Conservation (phyloP, 2,888 invertebrate genomes). For the Metalampra italica region DNA sequence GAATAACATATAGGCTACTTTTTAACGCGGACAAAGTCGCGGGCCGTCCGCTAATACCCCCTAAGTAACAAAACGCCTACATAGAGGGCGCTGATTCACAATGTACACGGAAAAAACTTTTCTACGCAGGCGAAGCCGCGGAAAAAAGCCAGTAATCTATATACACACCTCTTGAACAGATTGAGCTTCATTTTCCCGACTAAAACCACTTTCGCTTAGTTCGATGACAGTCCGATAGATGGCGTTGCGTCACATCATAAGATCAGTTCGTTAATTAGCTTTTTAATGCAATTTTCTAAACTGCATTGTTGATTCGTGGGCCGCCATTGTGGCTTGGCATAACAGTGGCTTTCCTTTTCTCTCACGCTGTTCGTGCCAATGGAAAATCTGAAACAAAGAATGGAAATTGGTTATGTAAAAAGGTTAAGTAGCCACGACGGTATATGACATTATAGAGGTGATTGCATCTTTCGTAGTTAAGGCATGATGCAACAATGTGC, state of each 20-base stretch:
- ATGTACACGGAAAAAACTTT: too few relatives aligned
- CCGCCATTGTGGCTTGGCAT: slow-evolving; percentile 44
- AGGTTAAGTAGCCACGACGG: background rate
- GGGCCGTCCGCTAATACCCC: too few relatives aligned
- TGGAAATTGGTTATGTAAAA: slow-evolving; percentile 23
- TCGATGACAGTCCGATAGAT: slow-evolving; percentile 45
- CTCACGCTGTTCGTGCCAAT: slow-evolving; percentile 31
- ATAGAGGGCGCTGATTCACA: too few relatives aligned
- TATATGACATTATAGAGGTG: too few relatives aligned
- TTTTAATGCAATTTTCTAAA: slow-evolving; percentile 53
- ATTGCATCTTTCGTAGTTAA: too few relatives aligned
- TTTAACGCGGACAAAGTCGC: too few relatives aligned
- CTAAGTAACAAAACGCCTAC: too few relatives aligned
- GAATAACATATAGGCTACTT: too few relatives aligned
- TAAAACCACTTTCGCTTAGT: slow-evolving; percentile 45
- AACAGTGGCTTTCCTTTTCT: slow-evolving; percentile 19
- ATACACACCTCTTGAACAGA: slow-evolving; percentile 25
- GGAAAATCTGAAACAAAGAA: slow-evolving; percentile 61
- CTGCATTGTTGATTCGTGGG: slow-evolving; percentile 22
- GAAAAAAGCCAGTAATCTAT: too few relatives aligned
- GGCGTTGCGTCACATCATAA: slow-evolving; percentile 68
- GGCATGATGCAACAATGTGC: too few relatives aligned
- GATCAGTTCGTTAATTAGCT: slow-evolving; percentile 18
- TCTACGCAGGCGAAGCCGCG: too few relatives aligned
- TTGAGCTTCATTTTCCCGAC: slow-evolving; percentile 8